Evolutionary conservation across 92 coral and sea anemone species (phyloP).

Genomic region (Heliopora coerulea): DNA sequence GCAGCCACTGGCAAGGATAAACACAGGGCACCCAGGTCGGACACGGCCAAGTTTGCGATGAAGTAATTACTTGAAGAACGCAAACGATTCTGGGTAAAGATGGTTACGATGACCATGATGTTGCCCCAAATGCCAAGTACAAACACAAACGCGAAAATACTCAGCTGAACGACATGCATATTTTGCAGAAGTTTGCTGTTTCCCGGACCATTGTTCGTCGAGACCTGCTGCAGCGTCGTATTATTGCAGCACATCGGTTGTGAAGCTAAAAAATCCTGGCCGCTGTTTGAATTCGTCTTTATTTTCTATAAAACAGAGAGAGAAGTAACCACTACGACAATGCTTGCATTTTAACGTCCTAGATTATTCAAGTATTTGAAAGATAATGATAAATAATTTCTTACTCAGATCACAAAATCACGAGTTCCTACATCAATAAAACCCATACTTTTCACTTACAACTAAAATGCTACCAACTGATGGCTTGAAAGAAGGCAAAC

Average conservation of each 20-base stretch:
- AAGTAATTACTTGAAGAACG: constrained; percentile 33
- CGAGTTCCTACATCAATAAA: no score
- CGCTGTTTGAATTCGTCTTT: no score
- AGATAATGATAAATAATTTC: no score
- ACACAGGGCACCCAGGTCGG: constrained; percentile 23
- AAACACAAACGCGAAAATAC: constrained; percentile 30
- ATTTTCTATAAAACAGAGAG: no score
- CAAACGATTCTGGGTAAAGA: constrained; percentile 20
- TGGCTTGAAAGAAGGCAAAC: no score
- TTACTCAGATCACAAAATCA: no score
- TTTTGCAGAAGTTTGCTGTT: neutral
- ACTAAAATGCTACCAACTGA: no score
- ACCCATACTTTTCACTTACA: no score
- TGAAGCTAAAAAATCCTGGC: no score
- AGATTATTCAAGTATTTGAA: no score
- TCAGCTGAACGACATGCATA: constrained; percentile 21
- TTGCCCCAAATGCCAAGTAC: constrained; percentile 39
- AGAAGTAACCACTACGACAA: no score
- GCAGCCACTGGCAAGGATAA: constrained; percentile 25
- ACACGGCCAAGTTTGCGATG: constrained; percentile 30
- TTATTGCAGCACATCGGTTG: neutral
- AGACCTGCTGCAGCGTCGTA: neutral
- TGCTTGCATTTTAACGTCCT: no score
- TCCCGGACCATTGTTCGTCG: neutral
- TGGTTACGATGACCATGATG: constrained; percentile 29